Percentiles rank a stretch among this genome's conserved stretches.
Conservation (phyloP, 2,888 invertebrate species). For the Melipona bicolor region DNA sequence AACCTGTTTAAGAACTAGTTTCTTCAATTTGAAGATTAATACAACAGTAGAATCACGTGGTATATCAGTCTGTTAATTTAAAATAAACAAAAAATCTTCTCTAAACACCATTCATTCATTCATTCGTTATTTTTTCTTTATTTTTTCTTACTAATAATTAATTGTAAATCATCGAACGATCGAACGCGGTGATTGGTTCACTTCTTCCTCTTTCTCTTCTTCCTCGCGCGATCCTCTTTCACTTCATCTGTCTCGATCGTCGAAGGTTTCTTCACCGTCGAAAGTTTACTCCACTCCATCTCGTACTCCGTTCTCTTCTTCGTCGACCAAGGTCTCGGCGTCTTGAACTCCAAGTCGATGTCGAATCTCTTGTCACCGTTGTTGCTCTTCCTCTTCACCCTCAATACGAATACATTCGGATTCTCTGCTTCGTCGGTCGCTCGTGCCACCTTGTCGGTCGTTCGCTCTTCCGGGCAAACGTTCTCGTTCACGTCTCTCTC, state of each 20-base stretch:
- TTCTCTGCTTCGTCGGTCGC: constrained; percentile 70
- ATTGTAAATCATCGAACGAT: too few species aligned
- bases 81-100: too few species aligned
- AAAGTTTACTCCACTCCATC: background rate
- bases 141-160: too few species aligned
- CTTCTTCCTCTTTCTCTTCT: constrained; percentile 5
- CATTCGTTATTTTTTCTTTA: too few species aligned
- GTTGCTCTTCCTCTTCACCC: constrained; percentile 72
- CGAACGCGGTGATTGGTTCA: background rate
- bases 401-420: constrained; percentile 79
- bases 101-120: too few species aligned
- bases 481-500: background rate
- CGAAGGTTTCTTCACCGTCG: background rate
- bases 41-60: too few species aligned
- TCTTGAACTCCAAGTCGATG: constrained; percentile 77
- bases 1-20: too few species aligned
- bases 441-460: background rate
- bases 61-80: too few species aligned
- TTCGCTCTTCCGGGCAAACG: background rate
- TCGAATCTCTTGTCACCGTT: constrained; percentile 70
- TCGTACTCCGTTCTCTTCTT: background rate
- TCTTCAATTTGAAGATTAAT: too few species aligned
- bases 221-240: background rate
- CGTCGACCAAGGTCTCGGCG: constrained; percentile 77
- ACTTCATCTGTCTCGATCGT: background rate